Evolutionary conservation across 1,140 invertebrate genomes (phyloP).

Genomic region (Diorhabda sublineata): DNA sequence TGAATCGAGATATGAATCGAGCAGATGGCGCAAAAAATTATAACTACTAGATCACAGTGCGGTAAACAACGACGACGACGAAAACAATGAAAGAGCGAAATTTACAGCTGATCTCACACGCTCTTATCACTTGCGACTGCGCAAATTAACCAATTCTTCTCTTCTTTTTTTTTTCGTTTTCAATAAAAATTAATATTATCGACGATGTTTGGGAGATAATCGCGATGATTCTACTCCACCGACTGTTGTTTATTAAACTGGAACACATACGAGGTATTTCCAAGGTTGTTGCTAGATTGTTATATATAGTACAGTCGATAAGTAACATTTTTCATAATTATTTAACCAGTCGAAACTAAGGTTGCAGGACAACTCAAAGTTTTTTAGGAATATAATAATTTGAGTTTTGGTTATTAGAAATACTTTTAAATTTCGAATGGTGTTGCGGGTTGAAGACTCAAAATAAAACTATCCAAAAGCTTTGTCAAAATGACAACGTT

Average conservation of each 20-base stretch:
- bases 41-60: neutral
- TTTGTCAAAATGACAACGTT: too few relatives aligned
- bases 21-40: neutral
- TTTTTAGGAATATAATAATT: too few relatives aligned
- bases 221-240: neutral
- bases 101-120: neutral
- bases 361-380: too few relatives aligned
- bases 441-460: too few relatives aligned
- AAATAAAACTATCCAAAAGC: too few relatives aligned
- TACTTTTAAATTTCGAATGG: too few relatives aligned
- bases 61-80: neutral
- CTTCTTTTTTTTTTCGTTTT: neutral
- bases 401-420: too few relatives aligned
- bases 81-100: neutral
- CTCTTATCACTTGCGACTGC: neutral
- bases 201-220: neutral
- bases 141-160: neutral
- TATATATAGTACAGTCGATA: neutral
- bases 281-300: neutral
- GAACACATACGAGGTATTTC: neutral
- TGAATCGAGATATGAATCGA: neutral
- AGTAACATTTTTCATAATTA: too few relatives aligned
- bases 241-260: neutral
- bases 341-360: too few relatives aligned
- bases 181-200: neutral